These are phyloP conservation scores for Lontra canadensis DNA, from an alignment of 2,113 vertebrate species.

Conservation along the genomic window DNA sequence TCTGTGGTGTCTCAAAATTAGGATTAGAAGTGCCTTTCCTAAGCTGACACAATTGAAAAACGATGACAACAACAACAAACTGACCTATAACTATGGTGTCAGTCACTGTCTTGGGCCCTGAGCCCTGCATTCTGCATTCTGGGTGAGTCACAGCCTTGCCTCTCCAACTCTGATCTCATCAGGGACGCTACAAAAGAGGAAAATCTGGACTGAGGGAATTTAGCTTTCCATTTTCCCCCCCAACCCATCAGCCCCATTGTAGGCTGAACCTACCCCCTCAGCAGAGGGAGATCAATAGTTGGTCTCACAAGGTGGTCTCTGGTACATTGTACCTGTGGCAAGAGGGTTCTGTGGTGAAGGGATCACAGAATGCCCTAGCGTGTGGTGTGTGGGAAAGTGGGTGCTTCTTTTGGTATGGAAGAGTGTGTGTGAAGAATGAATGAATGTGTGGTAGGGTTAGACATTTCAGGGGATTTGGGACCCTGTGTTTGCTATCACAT, in stretches of 20 bases:
- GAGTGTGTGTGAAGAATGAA: background rate
- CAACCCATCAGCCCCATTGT: background rate
- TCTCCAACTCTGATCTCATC: constrained; percentile 18
- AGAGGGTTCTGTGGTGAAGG: background rate
- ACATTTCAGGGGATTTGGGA: background rate
- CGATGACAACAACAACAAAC: background rate
- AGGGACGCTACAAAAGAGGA: background rate
- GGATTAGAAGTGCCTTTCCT: background rate
- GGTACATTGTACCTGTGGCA: background rate
- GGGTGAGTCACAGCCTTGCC: background rate
- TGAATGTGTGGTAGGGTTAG: background rate
- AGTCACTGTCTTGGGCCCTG: background rate
- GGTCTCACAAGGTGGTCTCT: background rate
- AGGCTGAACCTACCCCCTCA: background rate
- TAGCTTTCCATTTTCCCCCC: background rate
- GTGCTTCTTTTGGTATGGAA: background rate
- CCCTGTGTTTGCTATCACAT: background rate
- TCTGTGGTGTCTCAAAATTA: background rate
- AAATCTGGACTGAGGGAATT: background rate
- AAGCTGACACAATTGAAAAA: background rate
- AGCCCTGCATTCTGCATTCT: background rate
- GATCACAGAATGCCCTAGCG: background rate
- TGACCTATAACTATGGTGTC: background rate
- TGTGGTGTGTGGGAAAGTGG: background rate
- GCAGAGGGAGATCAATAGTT: background rate